Base-by-base conservation (phyloP, 2,113 vertebrate genomes). In the Percina caprodes region DNA sequence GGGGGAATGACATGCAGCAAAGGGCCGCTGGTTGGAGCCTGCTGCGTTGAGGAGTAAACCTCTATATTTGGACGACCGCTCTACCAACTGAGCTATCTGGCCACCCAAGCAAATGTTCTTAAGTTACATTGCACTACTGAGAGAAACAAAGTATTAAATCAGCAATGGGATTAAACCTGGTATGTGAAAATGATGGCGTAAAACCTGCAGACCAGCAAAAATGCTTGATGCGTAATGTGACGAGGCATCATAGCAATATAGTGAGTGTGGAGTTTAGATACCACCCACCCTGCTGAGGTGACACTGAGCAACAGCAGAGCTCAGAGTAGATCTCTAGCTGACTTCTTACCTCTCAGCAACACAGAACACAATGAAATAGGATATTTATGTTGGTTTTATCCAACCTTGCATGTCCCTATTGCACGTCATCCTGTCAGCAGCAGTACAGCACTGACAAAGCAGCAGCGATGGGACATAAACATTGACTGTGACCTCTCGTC, bases 371-470 rank as follows among this genome's bases (percentile, higher is more conserved):
- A 54, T 1, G 2, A 72, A 76, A 58, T 55, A 26, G 8, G 5
- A 52, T 56, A 76, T 81, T 66, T 76, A 60, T 62, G 30, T 58
- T 30, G 58, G 35, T 39, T 65, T 33, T 21, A 6, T 12, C 19
- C 21, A 70, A 74, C 70, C 82, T 70, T 66, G 42, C 2, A n/a
- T 19, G 30, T 65, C 67, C 39, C 35, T 35, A 0, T 55, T 49
- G 69, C 1, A 3, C 30, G 15, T 9, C 35, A 23, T 61, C 10
- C 58, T 59, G 59, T 84, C 73, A 42, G 78, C 75, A 69, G 75
- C 23, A 69, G 48, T 24, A 54, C 55, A 66, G 61, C 33, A 42
- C 66, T 59, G 72, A 78, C 69, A 85, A 69, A 79, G 58, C 49
- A 73, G 68, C 66, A 14, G 73, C 26, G 13, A 42, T 30, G 24